Conservation (phyloP, 2,797 vertebrate species). For the Peromyscus attwateri region DNA sequence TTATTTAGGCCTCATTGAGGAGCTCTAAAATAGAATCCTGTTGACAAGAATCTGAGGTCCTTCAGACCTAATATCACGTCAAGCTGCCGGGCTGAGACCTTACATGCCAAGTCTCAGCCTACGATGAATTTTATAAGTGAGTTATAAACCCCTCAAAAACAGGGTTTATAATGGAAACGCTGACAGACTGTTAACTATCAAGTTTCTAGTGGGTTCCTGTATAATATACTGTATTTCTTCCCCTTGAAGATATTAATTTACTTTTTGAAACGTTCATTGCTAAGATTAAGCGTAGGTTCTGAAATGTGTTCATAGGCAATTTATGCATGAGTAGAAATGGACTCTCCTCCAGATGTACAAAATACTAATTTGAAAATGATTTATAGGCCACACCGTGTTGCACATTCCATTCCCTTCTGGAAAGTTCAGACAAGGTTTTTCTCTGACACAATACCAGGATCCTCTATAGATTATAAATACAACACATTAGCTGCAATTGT, state of each 20-base stretch:
- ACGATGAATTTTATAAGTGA: conserved; percentile 89
- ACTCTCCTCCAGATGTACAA: conserved; percentile 88
- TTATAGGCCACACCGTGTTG: conserved; percentile 76
- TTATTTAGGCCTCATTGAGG: conserved; percentile 86
- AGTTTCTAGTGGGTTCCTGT: conserved; percentile 88
- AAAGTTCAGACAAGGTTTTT: conserved; percentile 86
- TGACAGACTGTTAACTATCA: conserved; percentile 89
- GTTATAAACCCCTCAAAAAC: conserved; percentile 89
- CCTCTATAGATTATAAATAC: conserved; percentile 85
- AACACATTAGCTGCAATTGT: conserved; percentile 78
- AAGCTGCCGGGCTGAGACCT: conserved; percentile 85
- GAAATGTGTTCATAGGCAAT: conserved; percentile 90
- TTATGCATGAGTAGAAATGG: conserved; percentile 89
- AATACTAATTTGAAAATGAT: conserved; percentile 91
- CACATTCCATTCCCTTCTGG: conserved; percentile 88
- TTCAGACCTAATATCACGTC: conserved; percentile 88
- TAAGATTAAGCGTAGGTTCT: conserved; percentile 90
- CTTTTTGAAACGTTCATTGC: conserved; percentile 90
- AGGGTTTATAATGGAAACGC: conserved; percentile 87
- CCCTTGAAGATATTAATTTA: conserved; percentile 91
- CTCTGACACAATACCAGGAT: conserved; percentile 88
- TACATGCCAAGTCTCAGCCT: conserved; percentile 86
- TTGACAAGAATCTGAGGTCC: conserved; percentile 86
- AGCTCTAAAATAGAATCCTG: conserved; percentile 87
- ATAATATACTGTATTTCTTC: conserved; percentile 90